Evolutionary conservation across 30 jellyfish, hydroid and myxozoan genomes (phyloP).

Genomic region (Cassiopea xamachana): DNA sequence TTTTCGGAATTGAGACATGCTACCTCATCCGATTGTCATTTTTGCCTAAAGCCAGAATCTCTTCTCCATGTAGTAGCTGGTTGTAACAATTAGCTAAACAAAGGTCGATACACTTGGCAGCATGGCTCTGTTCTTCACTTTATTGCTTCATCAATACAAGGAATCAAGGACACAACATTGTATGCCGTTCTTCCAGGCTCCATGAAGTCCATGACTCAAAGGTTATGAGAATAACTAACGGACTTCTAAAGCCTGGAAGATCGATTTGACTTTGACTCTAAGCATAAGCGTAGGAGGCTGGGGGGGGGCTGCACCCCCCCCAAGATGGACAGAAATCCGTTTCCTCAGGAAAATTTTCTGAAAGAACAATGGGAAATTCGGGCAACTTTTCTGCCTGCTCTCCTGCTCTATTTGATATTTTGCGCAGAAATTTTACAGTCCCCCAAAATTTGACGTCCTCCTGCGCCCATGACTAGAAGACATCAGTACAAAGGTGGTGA

Average conservation of each 20-base stretch:
- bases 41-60: background rate
- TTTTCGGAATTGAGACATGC: background rate
- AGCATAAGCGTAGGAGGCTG: background rate
- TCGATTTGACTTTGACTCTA: background rate
- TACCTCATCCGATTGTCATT: background rate
- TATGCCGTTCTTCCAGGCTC: background rate
- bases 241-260: background rate
- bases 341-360: no score
- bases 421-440: no score
- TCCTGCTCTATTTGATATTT: no score
- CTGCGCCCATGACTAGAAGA: no score
- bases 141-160: background rate
- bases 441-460: no score
- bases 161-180: background rate
- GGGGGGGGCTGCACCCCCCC: no score
- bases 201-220: background rate
- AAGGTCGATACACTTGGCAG: background rate
- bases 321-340: no score
- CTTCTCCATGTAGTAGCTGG: background rate
- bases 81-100: background rate
- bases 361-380: no score
- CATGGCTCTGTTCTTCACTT: background rate
- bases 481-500: no score
- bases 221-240: background rate
- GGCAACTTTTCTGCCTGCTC: no score